A percentile compares a stretch with the other conserved stretches of the same genome.
phyloP scores from a whole-genome alignment of 2,888 invertebrate genomes.

The Drosophila dives region DNA sequence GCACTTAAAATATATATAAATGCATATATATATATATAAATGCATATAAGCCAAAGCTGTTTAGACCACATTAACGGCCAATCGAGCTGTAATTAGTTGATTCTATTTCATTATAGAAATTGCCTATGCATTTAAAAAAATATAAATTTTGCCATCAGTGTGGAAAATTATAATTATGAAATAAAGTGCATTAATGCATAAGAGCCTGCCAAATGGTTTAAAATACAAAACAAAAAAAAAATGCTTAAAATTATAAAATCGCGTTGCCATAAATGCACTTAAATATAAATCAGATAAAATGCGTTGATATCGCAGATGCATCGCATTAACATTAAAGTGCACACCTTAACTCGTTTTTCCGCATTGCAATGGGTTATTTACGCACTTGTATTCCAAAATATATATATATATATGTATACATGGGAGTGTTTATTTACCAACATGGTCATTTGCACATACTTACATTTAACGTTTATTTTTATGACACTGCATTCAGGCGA shows the following conservation, averaged over 20 bases:
- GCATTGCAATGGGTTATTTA: conserved; percentile 17
- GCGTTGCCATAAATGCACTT: conserved; percentile 52
- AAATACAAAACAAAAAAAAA: conserved; percentile 66
- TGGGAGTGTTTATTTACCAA: conserved; percentile 25
- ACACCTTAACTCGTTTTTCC: conserved; percentile 67
- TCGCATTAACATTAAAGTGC: conserved; percentile 74
- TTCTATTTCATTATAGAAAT: conserved; percentile 63
- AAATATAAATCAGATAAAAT: conserved; percentile 72
- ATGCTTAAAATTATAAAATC: conserved; percentile 56
- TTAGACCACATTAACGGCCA: conserved; percentile 57
- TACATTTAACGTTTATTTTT: conserved; percentile 54
- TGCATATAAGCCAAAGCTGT: conserved; percentile 33
- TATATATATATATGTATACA: background rate
- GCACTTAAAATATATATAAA: conserved; percentile 13
- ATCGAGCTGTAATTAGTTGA: conserved; percentile 69
- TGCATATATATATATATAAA: background rate
- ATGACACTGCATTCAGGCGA: conserved; percentile 34
- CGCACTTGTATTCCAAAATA: conserved; percentile 13
- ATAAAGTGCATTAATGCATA: conserved; percentile 49
- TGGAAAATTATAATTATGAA: conserved; percentile 61
- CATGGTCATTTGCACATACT: conserved; percentile 48
- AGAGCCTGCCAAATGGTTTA: conserved; percentile 66
- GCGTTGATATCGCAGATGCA: conserved; percentile 61
- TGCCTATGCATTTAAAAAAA: conserved; percentile 71
- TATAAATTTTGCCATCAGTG: conserved; percentile 63